Base-by-base conservation (phyloP, 2,113 vertebrate species). In the Passerina amoena region DNA sequence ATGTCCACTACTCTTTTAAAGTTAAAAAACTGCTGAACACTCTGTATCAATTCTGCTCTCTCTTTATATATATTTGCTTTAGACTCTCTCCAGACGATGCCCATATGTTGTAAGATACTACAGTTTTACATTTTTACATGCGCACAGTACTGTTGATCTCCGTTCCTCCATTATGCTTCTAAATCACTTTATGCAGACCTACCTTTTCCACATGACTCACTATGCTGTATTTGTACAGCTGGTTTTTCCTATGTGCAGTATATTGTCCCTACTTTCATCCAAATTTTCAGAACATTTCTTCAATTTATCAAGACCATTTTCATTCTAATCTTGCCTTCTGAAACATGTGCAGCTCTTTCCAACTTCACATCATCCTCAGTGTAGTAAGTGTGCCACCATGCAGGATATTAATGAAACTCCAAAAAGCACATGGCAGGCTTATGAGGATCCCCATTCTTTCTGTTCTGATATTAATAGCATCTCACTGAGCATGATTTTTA, bases 381-480 rank as follows among this genome's bases (percentile, higher is more conserved):
- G 25, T 25, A 69, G 0, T 37, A 69, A 81, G 24, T 61, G 37
- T 81, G 42, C 31, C 31, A 18, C 31, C 37, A 81, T 15, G 16
- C n/a, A 81, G 50, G 31, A 72, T 70, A 22, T 53, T 70, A 77
- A 81, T 28, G 31, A 89, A 77, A 86, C 6, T 89, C 59, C 47
- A 86, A 65, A 81, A 37, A 81, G n/a, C 60, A 81, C 28, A 65
- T 40, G 60, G 73, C 18, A 75, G 64, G 53, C 14, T 86, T 72
- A 24, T 2, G 12, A 78, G n/a, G 25, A 63, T 53, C 10, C 25
- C 15, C 0, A 0, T 14, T 63, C 56, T 13, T 91, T 78, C 73
- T 5, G 0, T 82, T 87, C 38, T 85, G 51, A 75, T 5, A 45
- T 64, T 59, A 75, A n/a, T 15, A 76, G 6, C 20, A 92, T 79